Evolutionary conservation across 2,797 vertebrate species (phyloP).

Genomic region (Xenops minutus): DNA sequence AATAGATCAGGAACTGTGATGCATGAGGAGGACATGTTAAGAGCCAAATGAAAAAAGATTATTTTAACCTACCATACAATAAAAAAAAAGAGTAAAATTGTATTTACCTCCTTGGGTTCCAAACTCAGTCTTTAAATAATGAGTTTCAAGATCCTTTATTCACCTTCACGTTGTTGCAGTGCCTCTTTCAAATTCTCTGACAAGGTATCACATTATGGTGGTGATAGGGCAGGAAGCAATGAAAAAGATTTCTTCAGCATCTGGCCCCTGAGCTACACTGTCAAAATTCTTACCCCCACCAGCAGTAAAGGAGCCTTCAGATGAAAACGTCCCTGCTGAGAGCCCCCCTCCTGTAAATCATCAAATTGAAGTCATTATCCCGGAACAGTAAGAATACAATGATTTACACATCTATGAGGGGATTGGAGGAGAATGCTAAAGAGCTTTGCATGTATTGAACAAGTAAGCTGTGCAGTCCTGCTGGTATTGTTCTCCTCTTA

Average conservation of each 20-base stretch:
- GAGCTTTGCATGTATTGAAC: constrained; percentile 51
- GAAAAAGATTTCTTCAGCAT: not conserved
- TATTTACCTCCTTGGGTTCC: not conserved
- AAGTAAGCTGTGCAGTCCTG: not conserved
- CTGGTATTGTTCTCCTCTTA: not conserved
- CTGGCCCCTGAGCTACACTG: not conserved
- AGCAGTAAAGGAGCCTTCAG: not conserved
- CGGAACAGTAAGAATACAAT: not conserved
- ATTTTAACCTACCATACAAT: not conserved
- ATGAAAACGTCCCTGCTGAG: constrained; percentile 2
- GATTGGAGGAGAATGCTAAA: constrained; percentile 23
- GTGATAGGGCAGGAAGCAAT: not conserved
- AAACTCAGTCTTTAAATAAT: not conserved
- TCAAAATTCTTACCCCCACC: not conserved
- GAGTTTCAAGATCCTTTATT: constrained; percentile 4
- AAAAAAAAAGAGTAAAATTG: not conserved
- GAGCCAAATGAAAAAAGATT: not conserved
- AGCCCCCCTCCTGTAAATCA: not conserved
- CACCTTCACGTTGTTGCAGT: not conserved
- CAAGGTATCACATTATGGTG: not conserved
- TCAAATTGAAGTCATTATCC: constrained; percentile 46
- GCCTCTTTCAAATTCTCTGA: not conserved
- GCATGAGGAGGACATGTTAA: not conserved
- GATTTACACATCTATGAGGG: constrained; percentile 50
- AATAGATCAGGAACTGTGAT: not conserved